Evolutionary conservation across 2,888 invertebrate genomes (phyloP).

Genomic region (Nysson spinosus): DNA sequence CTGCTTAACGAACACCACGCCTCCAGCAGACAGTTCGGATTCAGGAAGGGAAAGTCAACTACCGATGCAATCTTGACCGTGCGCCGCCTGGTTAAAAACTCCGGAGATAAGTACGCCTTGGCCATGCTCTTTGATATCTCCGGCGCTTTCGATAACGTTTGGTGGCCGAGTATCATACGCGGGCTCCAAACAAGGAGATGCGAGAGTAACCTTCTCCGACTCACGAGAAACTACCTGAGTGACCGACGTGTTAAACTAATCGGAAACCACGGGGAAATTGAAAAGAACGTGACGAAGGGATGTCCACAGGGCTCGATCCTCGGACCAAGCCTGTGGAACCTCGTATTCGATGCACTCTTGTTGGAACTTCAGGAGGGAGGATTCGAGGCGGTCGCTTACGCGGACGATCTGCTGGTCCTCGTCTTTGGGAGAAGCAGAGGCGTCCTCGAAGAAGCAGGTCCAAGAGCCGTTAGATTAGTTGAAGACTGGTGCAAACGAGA

Average conservation of each 20-base stretch:
- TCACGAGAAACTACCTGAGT: conserved; percentile 3
- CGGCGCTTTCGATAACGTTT: conserved; percentile 6
- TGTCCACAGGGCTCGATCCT: conserved; percentile 11
- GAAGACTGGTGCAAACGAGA: neutral
- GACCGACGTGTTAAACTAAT: neutral
- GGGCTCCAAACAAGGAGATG: no score
- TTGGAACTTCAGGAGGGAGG: neutral
- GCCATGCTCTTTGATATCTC: neutral
- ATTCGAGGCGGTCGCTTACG: conserved; percentile 1
- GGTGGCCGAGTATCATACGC: neutral
- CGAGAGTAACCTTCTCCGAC: no score
- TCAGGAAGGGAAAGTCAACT: neutral
- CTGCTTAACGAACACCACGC: neutral
- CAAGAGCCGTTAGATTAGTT: conserved; percentile 1
- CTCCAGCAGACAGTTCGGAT: neutral
- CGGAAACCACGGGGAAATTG: neutral
- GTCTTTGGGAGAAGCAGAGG: neutral
- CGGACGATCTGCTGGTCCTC: conserved; percentile 1
- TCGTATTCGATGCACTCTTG: conserved; percentile 6
- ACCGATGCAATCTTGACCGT: neutral
- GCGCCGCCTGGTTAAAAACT: neutral
- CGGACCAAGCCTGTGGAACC: conserved; percentile 8
- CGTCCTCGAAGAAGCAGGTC: neutral
- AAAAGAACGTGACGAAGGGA: neutral
- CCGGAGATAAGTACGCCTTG: neutral